These are phyloP conservation scores for Paradisaea rubra DNA, from an alignment of 2,113 vertebrate species.

Conservation along the genomic window DNA sequence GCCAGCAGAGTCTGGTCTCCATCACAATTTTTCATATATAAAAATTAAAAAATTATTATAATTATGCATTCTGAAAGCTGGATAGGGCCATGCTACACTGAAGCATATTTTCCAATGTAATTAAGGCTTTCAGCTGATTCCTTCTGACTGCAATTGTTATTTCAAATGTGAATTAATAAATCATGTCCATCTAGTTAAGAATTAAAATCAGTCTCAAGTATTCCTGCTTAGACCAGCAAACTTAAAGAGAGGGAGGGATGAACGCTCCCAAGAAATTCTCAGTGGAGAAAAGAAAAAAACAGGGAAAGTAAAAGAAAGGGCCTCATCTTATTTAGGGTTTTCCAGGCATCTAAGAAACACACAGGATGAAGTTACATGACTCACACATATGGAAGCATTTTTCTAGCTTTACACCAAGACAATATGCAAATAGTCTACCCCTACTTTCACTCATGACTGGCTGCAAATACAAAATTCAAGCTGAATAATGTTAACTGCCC, in stretches of 20 bases:
- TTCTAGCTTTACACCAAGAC: constrained; percentile 59
- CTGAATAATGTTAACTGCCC: constrained; percentile 81
- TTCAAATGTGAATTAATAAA: constrained; percentile 94
- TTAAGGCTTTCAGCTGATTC: constrained; percentile 85
- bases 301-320: background rate
- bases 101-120: constrained; percentile 84
- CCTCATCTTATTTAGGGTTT: background rate
- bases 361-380: constrained; percentile 51
- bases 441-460: constrained; percentile 65
- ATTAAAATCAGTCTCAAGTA: constrained; percentile 83
- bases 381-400: constrained; percentile 64
- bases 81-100: constrained; percentile 71
- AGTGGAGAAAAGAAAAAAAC: background rate
- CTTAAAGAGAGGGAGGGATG: constrained; percentile 34
- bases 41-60: constrained; percentile 75
- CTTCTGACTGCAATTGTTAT: constrained; percentile 90
- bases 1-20: constrained; percentile 51
- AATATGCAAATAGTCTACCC: constrained; percentile 73
- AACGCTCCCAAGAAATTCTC: constrained; percentile 31
- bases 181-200: constrained; percentile 87
- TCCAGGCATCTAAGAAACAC: constrained; percentile 48
- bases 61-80: constrained; percentile 67
- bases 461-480: constrained; percentile 78
- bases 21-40: constrained; percentile 67
- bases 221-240: constrained; percentile 71